phyloP scores from a whole-genome alignment of 2,113 vertebrate genomes.

The Sander lucioperca region DNA sequence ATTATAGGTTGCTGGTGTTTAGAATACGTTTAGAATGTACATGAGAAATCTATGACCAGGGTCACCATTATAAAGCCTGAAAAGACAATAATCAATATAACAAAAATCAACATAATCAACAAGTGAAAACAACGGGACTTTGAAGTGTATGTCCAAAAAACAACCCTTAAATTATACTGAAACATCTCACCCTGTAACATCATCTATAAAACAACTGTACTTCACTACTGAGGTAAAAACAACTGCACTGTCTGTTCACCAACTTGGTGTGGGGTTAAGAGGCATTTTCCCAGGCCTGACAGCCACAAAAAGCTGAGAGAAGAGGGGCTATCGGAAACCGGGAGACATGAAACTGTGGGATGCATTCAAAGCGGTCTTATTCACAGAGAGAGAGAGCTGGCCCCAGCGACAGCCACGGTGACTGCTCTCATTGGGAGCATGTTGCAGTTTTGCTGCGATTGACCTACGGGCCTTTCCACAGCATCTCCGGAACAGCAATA shows the following conservation, averaged over 20 bases:
- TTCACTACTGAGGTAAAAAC: constrained; percentile 1
- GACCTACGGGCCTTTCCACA: constrained; percentile 1
- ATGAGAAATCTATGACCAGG: neutral
- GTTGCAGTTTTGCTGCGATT: neutral
- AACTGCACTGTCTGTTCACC: constrained; percentile 20
- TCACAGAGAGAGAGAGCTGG: constrained; percentile 17
- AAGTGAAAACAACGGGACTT: neutral
- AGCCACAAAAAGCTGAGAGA: constrained; percentile 60
- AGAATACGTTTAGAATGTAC: neutral
- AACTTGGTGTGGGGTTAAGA: constrained; percentile 66
- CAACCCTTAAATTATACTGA: neutral
- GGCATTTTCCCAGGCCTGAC: constrained; percentile 69
- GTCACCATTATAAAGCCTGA: neutral
- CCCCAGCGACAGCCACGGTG: neutral
- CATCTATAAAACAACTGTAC: neutral
- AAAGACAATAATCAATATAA: neutral
- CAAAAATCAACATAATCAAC: neutral
- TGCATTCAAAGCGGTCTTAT: constrained; percentile 70
- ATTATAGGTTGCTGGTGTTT: neutral
- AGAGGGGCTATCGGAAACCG: constrained; percentile 43
- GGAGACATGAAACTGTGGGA: constrained; percentile 46
- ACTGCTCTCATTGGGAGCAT: neutral
- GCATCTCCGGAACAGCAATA: neutral
- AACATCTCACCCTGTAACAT: neutral
- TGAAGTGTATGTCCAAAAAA: neutral